Evolutionary conservation across 2,113 vertebrate species (phyloP).

Genomic region (Calyptomena viridis): DNA sequence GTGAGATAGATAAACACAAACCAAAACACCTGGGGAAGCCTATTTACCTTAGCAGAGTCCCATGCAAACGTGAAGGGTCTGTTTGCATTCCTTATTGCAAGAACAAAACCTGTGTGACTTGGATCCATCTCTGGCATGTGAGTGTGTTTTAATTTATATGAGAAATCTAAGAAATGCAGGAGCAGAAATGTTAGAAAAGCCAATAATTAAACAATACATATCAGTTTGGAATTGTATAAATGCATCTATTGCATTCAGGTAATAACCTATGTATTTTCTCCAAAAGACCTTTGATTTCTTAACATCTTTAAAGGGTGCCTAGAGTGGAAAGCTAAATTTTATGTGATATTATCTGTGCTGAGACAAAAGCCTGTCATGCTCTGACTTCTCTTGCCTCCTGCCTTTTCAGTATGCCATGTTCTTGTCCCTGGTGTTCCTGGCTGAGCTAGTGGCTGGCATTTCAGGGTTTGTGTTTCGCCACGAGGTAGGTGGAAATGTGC

Average conservation of each 20-base stretch:
- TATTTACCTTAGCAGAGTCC: not conserved
- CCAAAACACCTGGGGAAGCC: not conserved
- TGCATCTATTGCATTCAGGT: not conserved
- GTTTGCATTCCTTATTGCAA: not conserved
- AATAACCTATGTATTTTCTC: not conserved
- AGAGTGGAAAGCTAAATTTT: not conserved
- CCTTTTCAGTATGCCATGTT: slow-evolving; percentile 90
- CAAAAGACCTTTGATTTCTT: not conserved
- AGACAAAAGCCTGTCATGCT: not conserved
- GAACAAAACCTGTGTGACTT: not conserved
- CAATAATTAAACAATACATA: not conserved
- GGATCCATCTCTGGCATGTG: not conserved
- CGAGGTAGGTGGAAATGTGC: slow-evolving; percentile 82
- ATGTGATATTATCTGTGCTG: not conserved
- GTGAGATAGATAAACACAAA: not conserved
- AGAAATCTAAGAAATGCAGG: not conserved
- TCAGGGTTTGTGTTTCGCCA: slow-evolving; percentile 98
- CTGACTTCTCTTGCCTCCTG: slow-evolving; percentile 35
- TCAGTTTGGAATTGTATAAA: not conserved
- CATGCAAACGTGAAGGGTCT: not conserved
- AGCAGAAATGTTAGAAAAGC: not conserved
- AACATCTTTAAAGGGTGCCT: not conserved
- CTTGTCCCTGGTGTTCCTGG: slow-evolving; percentile 92
- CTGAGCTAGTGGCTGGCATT: slow-evolving; percentile 96
- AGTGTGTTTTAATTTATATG: not conserved